Conservation (phyloP, 2,113 vertebrate genomes). For the Paramisgurnus dabryanus region DNA sequence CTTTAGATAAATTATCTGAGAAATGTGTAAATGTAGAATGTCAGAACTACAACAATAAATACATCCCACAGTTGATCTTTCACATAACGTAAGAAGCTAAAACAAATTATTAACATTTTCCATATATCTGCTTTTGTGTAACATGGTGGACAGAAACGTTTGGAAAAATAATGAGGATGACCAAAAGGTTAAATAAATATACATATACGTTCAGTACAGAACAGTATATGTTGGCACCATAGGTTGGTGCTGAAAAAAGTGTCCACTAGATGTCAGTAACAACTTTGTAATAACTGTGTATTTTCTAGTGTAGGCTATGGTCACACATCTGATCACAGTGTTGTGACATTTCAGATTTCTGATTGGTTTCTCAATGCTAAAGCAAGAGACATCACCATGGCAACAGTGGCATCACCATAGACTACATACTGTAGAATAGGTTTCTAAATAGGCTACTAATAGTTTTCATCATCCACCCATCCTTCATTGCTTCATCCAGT, state of each 20-base stretch:
- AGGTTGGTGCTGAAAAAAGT: background rate
- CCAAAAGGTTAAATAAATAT: too few species aligned
- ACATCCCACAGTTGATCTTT: too few species aligned
- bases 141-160: too few species aligned
- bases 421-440: conserved; percentile 69
- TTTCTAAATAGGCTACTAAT: conserved; percentile 63
- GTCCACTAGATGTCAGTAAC: conserved; percentile 45
- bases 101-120: too few species aligned
- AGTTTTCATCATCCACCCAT: conserved; percentile 64
- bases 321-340: background rate
- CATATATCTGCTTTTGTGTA: too few species aligned
- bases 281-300: background rate
- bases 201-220: too few species aligned
- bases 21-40: too few species aligned
- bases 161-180: too few species aligned
- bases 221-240: too few species aligned
- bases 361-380: conserved; percentile 13
- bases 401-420: conserved; percentile 65
- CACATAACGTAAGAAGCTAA: too few species aligned
- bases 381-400: conserved; percentile 64
- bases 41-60: too few species aligned
- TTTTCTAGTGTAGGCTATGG: background rate
- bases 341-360: background rate
- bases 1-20: too few species aligned
- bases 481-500: background rate